Evolutionary conservation across 2,113 vertebrate species (phyloP).

Genomic region (Cyanocitta stelleri): DNA sequence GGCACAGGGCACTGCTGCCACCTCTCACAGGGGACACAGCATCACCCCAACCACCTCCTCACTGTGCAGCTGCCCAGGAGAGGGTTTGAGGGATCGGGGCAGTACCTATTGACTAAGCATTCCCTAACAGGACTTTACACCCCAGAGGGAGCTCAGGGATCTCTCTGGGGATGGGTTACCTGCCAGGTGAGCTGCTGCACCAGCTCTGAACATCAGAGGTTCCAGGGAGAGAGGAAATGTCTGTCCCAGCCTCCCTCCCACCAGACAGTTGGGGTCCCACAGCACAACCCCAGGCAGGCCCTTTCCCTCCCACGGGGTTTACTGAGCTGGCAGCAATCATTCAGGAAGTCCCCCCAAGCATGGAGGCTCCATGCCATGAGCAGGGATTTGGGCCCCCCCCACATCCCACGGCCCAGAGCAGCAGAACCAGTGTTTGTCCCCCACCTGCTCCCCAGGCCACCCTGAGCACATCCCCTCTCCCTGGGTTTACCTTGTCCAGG

Average conservation of each 20-base stretch:
- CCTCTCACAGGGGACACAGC: neutral
- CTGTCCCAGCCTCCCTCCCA: neutral
- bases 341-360: neutral
- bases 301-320: neutral
- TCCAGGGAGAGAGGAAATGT: neutral
- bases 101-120: neutral
- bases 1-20: neutral
- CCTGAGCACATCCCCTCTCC: neutral
- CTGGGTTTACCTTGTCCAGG: neutral
- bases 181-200: neutral
- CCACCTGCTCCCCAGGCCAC: neutral
- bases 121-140: neutral
- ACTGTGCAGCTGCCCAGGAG: neutral
- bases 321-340: neutral
- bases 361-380: fast-evolving
- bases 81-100: neutral
- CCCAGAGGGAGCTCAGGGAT: neutral
- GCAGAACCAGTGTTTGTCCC: neutral
- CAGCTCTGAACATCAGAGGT: neutral
- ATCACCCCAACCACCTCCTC: neutral
- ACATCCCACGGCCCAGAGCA: fast-evolving
- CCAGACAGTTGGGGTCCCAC: neutral
- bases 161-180: neutral
- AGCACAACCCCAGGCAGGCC: neutral
- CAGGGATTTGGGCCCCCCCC: neutral